phyloP scores from a whole-genome alignment of 1,140 invertebrate species.

The Armadillidium nasatum region DNA sequence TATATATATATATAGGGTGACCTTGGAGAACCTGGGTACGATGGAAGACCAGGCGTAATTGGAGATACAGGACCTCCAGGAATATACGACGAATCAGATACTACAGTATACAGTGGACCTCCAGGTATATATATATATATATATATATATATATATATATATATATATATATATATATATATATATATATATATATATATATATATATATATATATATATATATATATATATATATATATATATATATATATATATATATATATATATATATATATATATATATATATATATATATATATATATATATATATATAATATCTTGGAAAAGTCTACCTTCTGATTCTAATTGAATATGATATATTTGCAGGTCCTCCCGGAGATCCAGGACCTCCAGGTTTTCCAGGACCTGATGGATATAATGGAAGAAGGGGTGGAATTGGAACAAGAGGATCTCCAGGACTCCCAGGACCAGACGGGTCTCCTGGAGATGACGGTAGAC shows the following conservation, averaged over 20 bases:
- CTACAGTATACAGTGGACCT: background rate
- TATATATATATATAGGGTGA: background rate
- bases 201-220: no score
- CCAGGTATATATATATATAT: background rate
- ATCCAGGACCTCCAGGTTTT: slow-evolving; percentile 5
- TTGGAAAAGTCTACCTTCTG: background rate
- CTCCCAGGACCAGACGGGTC: slow-evolving; percentile 18
- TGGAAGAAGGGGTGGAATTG: background rate
- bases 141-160: no score
- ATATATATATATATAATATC: background rate
- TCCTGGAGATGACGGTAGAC: background rate
- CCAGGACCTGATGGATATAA: slow-evolving; percentile 25
- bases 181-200: no score
- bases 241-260: no score
- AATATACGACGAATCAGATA: background rate
- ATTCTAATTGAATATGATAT: background rate
- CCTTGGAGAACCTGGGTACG: background rate
- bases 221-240: no score
- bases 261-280: no score
- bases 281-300: background rate
- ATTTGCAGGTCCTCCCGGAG: background rate
- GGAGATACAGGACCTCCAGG: slow-evolving; percentile 9
- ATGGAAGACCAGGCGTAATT: background rate
- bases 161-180: no score
- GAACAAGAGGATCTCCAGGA: slow-evolving; percentile 13